These are phyloP conservation scores for Oenanthe oenanthe DNA, from an alignment of 2,113 vertebrate species.

Conservation along the genomic window DNA sequence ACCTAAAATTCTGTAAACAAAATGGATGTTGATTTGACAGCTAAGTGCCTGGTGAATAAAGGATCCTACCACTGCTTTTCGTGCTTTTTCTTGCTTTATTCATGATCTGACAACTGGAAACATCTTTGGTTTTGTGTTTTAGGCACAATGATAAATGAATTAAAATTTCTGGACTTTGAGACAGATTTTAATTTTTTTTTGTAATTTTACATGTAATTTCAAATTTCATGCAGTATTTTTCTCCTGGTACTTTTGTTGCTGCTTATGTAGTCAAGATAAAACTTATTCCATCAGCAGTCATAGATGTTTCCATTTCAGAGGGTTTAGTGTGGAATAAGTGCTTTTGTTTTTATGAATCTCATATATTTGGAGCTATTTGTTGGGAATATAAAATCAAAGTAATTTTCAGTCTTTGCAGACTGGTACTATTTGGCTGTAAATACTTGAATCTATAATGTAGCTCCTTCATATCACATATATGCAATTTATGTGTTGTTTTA, in stretches of 20 bases:
- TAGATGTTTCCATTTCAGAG: not conserved
- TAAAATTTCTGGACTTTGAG: not conserved
- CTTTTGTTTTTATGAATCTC: not conserved
- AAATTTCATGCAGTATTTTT: slow-evolving; percentile 20
- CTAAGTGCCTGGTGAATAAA: slow-evolving; percentile 70
- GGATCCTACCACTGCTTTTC: slow-evolving; percentile 42
- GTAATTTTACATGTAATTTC: not conserved
- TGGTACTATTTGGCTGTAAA: not conserved
- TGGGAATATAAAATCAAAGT: not conserved
- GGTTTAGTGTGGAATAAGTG: not conserved
- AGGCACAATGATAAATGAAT: slow-evolving; percentile 19
- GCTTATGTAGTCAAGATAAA: not conserved
- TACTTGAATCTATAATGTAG: not conserved
- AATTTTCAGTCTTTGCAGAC: not conserved
- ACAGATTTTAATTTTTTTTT: not conserved
- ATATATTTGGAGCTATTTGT: not conserved
- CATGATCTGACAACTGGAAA: slow-evolving; percentile 41
- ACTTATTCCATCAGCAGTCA: not conserved
- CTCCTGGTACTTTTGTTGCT: not conserved
- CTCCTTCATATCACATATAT: not conserved
- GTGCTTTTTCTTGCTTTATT: slow-evolving; percentile 31
- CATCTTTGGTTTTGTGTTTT: slow-evolving; percentile 41
- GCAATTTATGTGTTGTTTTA: not conserved
- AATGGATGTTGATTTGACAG: slow-evolving; percentile 78
- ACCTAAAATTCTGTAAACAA: slow-evolving; percentile 77